Percentiles rank a stretch among this genome's conserved stretches.
These are phyloP conservation scores for Drosophila falleni DNA, from an alignment of 2,888 invertebrate species.

Conservation along the genomic window DNA sequence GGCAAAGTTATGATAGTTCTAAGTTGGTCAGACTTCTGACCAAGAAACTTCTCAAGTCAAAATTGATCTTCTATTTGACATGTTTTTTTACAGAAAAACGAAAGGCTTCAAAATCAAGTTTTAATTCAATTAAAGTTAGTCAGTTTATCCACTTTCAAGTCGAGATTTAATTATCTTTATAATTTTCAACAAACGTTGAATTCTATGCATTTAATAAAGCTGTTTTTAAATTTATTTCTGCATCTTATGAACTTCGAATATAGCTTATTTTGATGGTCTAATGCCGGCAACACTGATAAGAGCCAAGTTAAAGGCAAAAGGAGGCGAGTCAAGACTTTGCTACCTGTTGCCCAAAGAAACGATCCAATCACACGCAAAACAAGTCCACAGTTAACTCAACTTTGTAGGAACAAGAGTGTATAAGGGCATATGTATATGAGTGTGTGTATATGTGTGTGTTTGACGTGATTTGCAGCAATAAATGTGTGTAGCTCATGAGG, in stretches of 20 bases:
- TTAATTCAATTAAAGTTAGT: too few relatives aligned
- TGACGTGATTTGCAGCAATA: constrained; percentile 73
- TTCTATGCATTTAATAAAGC: too few relatives aligned
- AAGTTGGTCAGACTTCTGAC: too few relatives aligned
- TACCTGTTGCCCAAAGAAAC: constrained; percentile 52
- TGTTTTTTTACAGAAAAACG: too few relatives aligned
- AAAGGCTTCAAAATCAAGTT: too few relatives aligned
- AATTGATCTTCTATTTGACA: too few relatives aligned
- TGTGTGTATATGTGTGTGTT: constrained; percentile 27
- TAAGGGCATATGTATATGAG: background rate
- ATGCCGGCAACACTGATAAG: background rate
- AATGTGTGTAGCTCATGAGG: constrained; percentile 69
- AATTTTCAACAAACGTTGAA: too few relatives aligned
- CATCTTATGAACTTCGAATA: background rate
- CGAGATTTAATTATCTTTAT: too few relatives aligned
- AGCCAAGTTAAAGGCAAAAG: background rate
- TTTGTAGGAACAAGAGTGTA: background rate
- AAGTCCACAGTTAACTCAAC: constrained; percentile 16
- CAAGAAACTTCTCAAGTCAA: too few relatives aligned
- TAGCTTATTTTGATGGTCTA: background rate
- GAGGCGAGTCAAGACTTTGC: background rate
- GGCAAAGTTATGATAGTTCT: too few relatives aligned
- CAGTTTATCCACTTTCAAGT: too few relatives aligned
- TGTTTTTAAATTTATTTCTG: background rate
- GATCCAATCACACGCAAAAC: constrained; percentile 52